Evolutionary conservation across 2,888 invertebrate genomes (phyloP).

Genomic region (Tuta absoluta): DNA sequence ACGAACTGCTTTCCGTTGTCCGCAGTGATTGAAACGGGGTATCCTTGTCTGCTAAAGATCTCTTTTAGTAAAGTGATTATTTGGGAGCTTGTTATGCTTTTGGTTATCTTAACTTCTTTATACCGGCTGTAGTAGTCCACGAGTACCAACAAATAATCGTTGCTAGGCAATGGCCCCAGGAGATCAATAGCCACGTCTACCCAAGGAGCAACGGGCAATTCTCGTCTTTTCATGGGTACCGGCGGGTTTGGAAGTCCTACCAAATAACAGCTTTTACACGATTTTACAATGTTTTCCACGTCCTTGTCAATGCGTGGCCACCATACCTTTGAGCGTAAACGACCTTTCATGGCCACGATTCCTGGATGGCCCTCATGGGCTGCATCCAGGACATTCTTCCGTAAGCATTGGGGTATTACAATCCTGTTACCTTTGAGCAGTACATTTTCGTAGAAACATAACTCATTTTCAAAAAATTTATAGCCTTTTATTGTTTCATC

Average conservation of each 20-base stretch:
- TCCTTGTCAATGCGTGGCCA: conserved; percentile 50
- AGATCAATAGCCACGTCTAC: conserved; percentile 30
- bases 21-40: conserved; percentile 34
- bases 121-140: conserved; percentile 38
- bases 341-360: too few relatives aligned
- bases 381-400: conserved; percentile 31
- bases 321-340: conserved; percentile 53
- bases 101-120: conserved; percentile 35
- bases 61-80: conserved; percentile 36
- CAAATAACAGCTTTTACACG: conserved; percentile 36
- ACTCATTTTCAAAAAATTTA: conserved; percentile 42
- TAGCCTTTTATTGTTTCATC: conserved; percentile 34
- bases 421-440: conserved; percentile 36
- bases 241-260: conserved; percentile 34
- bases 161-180: conserved; percentile 32
- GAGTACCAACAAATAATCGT: conserved; percentile 34
- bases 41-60: conserved; percentile 37
- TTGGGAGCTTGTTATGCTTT: conserved; percentile 27
- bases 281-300: conserved; percentile 31
- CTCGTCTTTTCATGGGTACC: conserved; percentile 15
- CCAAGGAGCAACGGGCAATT: conserved; percentile 15
- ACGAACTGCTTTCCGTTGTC: conserved; percentile 41
- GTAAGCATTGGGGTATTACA: conserved; percentile 34
- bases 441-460: conserved; percentile 42
- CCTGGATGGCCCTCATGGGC: conserved; percentile 48